Evolutionary conservation across 2,888 invertebrate genomes (phyloP), one percentile per base, ranked within the genome.

Genomic region (Pseudococcus longispinus): DNA sequence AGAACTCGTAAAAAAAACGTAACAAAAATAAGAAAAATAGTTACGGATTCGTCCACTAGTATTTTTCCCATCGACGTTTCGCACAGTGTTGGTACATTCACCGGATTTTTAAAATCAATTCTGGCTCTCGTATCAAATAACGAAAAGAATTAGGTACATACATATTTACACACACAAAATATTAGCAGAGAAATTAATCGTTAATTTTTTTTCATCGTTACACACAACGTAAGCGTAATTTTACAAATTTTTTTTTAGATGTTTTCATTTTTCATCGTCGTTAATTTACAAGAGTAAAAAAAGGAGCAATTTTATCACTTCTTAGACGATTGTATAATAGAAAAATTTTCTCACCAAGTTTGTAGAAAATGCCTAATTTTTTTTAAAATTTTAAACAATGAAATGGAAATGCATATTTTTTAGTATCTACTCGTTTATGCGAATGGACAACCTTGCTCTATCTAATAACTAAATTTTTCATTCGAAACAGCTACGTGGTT

Each of bases 281-380:
- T 9, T 9, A 70, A 70, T 60, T 60, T 23, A 60, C 29, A 29
- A 29, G 29, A 29, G 29, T 23, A 65, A 13, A 77, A 80, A 74
- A 80, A 80, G 42, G 77, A 80, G 77, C 77, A 80, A 80, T 80
- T 80, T 80, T 80, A 80, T 80, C 77, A 80, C 77, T 80, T 80
- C 37, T 37, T 37, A 29, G 29, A 80, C 77, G 77, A 80, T 80
- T 80, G 77, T 42, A 70, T 70, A 70, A 29, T 70, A 42, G 77
- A 42, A 80, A n/a, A 80, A 42, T 80, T 42, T 42, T 80, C 13
- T 29, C 15, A 65, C 26, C 1, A 65, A 51, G n/a, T 51, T 18
- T 51, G 18, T 23, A 26, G 3, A 18, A 51, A 51, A 51, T 46
- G 46, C 13, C 20, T 60, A 8, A 26, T 26, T 26, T 26, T 23